Conservation (phyloP, 2,113 vertebrate species). For the Toxotes chatareus region DNA sequence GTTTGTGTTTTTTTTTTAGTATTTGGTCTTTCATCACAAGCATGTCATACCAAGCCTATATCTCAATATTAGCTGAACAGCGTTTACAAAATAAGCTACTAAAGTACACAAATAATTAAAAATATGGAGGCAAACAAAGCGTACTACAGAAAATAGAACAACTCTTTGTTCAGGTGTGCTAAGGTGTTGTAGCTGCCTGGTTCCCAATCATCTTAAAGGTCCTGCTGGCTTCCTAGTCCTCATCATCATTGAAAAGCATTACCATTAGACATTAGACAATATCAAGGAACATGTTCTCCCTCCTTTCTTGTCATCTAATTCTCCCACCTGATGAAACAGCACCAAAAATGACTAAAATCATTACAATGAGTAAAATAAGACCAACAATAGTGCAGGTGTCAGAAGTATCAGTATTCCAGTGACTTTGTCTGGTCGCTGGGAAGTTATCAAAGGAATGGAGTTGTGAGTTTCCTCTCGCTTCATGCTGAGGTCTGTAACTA, state of each 20-base stretch:
- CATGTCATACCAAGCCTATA: neutral
- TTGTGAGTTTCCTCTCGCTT: slow-evolving; percentile 2
- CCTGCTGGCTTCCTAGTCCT: neutral
- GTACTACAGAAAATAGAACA: neutral
- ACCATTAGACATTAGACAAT: slow-evolving; percentile 20
- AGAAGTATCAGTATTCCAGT: neutral
- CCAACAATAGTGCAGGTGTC: neutral
- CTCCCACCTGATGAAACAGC: neutral
- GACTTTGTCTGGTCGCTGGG: slow-evolving; percentile 4
- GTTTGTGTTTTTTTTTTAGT: neutral
- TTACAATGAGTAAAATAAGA: neutral
- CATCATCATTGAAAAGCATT: slow-evolving; percentile 14
- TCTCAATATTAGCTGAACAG: neutral
- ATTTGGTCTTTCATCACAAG: neutral
- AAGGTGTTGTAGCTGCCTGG: slow-evolving; percentile 37
- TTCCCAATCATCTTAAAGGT: neutral
- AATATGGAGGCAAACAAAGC: neutral
- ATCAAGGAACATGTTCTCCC: slow-evolving; percentile 12
- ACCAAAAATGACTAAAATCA: neutral
- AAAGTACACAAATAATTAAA: neutral
- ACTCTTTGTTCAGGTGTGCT: slow-evolving; percentile 10
- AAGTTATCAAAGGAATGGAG: slow-evolving; percentile 25
- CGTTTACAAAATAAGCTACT: too few species aligned
- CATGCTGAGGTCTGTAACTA: slow-evolving; percentile 1
- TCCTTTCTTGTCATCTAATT: neutral